Percentiles rank a stretch among this genome's conserved stretches.
phyloP scores from a whole-genome alignment of 2,113 vertebrate species.

The Sisor rabdophorus region DNA sequence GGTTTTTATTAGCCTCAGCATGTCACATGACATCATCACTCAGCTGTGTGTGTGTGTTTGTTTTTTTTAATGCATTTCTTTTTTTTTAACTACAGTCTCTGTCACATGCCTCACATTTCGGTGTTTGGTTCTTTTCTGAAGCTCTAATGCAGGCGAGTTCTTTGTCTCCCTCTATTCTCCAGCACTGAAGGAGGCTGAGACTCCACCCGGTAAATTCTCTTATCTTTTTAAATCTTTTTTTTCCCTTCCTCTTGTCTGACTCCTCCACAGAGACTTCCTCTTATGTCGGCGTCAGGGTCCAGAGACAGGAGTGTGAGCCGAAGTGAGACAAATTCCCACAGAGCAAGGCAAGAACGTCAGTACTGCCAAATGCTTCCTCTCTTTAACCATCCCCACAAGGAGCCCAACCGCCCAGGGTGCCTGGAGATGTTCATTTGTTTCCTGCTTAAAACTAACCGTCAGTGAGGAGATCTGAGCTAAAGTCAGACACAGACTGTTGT shows the following conservation, averaged over 20 bases:
- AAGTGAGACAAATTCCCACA: slow-evolving; percentile 12
- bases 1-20: no score
- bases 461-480: background rate
- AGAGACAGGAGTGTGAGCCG: background rate
- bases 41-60: no score
- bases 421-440: background rate
- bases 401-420: slow-evolving; percentile 4
- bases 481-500: background rate
- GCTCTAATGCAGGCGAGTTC: background rate
- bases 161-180: background rate
- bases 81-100: no score
- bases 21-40: no score
- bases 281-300: slow-evolving; percentile 6
- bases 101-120: background rate
- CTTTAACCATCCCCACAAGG: background rate
- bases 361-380: slow-evolving; percentile 6
- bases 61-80: no score
- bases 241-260: background rate
- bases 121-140: background rate
- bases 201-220: background rate
- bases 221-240: background rate
- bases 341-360: slow-evolving; percentile 19
- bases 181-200: no score
- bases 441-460: background rate
- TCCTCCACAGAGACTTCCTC: background rate